Evolutionary conservation across 2,888 invertebrate genomes (phyloP).

Genomic region (Mystacides longicornis): DNA sequence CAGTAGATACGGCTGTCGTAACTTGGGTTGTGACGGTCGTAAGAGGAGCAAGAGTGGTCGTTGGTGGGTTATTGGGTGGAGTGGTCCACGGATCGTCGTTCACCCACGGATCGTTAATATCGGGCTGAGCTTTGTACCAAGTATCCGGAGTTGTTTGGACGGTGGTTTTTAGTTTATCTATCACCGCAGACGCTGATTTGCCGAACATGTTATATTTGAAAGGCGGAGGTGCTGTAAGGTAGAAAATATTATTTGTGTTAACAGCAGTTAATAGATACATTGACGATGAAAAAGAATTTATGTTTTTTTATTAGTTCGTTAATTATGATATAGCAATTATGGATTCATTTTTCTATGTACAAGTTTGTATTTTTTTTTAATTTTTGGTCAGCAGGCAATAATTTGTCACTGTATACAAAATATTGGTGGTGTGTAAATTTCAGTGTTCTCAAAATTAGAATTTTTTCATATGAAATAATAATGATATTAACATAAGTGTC

Average conservation of each 20-base stretch:
- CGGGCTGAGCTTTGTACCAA: constrained; percentile 37
- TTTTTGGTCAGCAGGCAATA: too few species aligned
- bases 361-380: too few species aligned
- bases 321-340: too few species aligned
- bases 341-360: too few species aligned
- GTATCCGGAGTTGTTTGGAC: constrained; percentile 41
- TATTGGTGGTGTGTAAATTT: too few species aligned
- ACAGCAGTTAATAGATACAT: neutral
- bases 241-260: neutral
- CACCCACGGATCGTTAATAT: constrained; percentile 42
- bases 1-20: constrained; percentile 47
- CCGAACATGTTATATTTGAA: too few species aligned
- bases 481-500: too few species aligned
- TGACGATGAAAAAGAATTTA: neutral
- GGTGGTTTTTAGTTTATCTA: constrained; percentile 46
- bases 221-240: constrained; percentile 16
- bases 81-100: constrained; percentile 47
- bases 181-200: constrained; percentile 42
- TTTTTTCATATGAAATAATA: too few species aligned
- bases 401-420: too few species aligned
- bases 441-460: too few species aligned
- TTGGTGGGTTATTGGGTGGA: constrained; percentile 40
- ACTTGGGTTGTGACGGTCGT: constrained; percentile 44
- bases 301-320: neutral
- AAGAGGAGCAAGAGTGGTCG: constrained; percentile 40